These are phyloP conservation scores for Belgica antarctica DNA, from an alignment of 2,888 invertebrate species.

Conservation along the genomic window DNA sequence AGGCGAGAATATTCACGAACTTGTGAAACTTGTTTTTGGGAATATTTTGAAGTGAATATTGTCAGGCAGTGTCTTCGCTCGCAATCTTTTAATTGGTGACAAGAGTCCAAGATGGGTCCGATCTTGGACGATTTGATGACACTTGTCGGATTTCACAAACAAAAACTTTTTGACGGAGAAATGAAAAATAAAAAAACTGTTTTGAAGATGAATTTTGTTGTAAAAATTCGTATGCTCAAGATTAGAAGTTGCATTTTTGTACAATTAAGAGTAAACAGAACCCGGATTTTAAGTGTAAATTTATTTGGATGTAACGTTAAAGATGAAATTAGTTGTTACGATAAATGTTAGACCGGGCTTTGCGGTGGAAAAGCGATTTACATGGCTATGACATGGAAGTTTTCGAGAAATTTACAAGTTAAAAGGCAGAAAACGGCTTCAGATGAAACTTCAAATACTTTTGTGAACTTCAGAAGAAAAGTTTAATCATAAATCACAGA, in stretches of 20 bases:
- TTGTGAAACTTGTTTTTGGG: slow-evolving; percentile 2
- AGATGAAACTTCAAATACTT: no score
- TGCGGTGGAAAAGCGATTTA: no score
- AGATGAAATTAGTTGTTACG: not conserved
- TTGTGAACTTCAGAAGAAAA: no score
- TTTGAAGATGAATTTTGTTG: slow-evolving; percentile 22
- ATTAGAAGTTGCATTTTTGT: slow-evolving; percentile 3
- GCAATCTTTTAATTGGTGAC: slow-evolving; percentile 13
- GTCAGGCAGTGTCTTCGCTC: not conserved
- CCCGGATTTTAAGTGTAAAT: slow-evolving; percentile 27
- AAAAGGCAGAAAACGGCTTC: no score
- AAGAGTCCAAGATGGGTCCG: not conserved
- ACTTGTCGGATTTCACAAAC: slow-evolving; percentile 33
- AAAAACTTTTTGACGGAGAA: slow-evolving; percentile 6
- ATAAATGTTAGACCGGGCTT: no score
- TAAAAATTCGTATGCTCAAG: slow-evolving; percentile 23
- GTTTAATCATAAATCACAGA: no score
- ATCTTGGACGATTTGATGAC: not conserved
- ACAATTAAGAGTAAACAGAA: not conserved
- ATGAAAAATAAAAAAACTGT: slow-evolving; percentile 3
- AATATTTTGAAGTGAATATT: not conserved
- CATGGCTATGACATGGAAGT: no score
- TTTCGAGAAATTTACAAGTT: no score
- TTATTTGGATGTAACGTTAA: slow-evolving; percentile 26
- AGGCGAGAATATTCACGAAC: not conserved